A percentile compares a stretch with the other conserved stretches of the same genome.
These are phyloP conservation scores for Nycticorax nycticorax DNA, from an alignment of 2,113 vertebrate genomes.

Conservation along the genomic window DNA sequence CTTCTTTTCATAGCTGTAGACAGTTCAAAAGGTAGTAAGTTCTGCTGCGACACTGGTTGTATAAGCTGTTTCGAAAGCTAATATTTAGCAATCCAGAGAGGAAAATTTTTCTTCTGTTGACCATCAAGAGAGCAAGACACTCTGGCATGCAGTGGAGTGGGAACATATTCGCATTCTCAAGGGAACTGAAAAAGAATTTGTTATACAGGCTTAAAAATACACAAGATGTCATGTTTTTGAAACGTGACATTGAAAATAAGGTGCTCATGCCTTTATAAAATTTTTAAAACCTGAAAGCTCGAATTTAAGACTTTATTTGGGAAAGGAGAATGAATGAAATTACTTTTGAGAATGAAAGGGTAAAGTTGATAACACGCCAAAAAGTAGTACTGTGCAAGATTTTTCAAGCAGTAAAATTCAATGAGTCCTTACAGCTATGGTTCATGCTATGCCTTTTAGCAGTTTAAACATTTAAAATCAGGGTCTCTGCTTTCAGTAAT, in stretches of 20 bases:
- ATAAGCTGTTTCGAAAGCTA: not conserved
- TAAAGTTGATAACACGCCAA: not conserved
- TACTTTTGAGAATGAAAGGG: not conserved
- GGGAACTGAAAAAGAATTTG: not conserved
- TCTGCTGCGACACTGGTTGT: not conserved
- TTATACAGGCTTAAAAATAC: not conserved
- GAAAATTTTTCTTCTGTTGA: not conserved
- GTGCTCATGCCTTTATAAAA: not conserved
- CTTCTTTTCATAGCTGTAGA: not conserved
- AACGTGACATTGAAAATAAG: not conserved
- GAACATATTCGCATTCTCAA: constrained; percentile 2
- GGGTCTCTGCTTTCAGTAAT: not conserved
- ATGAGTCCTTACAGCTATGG: not conserved
- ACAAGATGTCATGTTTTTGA: not conserved
- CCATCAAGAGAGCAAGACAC: not conserved
- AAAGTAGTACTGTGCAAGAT: not conserved
- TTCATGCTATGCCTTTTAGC: not conserved
- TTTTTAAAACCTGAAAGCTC: not conserved
- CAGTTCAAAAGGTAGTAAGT: not conserved
- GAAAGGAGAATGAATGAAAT: not conserved
- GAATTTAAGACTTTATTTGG: not conserved
- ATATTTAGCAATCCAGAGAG: not conserved
- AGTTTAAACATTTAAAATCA: not conserved
- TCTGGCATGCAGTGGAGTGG: not conserved
- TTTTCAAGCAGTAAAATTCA: not conserved